Base-by-base conservation (phyloP, 2,888 invertebrate species). In the Philaethria dido region DNA sequence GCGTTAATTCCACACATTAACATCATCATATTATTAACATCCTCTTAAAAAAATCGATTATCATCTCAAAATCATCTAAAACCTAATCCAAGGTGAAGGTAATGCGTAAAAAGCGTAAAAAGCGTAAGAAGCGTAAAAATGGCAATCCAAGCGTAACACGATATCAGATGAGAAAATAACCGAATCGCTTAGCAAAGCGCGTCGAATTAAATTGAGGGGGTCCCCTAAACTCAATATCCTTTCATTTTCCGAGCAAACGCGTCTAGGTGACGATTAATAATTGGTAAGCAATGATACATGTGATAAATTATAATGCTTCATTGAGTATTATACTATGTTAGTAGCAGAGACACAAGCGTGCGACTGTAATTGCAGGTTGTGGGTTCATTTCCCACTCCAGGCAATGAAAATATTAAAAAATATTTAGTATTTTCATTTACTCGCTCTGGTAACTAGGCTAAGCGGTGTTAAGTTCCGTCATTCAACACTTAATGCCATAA, bases 201-300 rank as follows among this genome's bases (percentile, higher is more conserved):
- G 64, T 60, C 48, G 69, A 66, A 72, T 70, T 69, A 70, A 70
- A 72, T 68, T 29, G 25, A n/a, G 59, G 66, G 45, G 16, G 44
- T 54, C 47, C 29, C 14, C 68, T 65, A 62, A 70, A 71, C 66
- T 68, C 68, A 68, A 72, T 72, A 65, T 68, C 66, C 72, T 70
- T 72, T 72, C 67, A 70, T 73, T 73, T 73, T 73, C 72, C 70
- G 68, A 64, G 50, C 63, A 69, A 62, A 69, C 68, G 72, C 69
- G 62, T 64, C 13, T 18, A 67, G 70, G 70, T 67, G 73, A 66
- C 63, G 54, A 69, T 62, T 54, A 64, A 42, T 61, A 66, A 69
- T 69, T 70, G 66, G 66, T 69, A 50, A 39, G 42, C 44, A 45
- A 9, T 39, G 55, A 55, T 62, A 62, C 45, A 55, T 45, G 44